Evolutionary conservation across 2,113 vertebrate genomes (phyloP), one percentile per base, ranked within the genome.

Genomic region (Perca schrenkii): DNA sequence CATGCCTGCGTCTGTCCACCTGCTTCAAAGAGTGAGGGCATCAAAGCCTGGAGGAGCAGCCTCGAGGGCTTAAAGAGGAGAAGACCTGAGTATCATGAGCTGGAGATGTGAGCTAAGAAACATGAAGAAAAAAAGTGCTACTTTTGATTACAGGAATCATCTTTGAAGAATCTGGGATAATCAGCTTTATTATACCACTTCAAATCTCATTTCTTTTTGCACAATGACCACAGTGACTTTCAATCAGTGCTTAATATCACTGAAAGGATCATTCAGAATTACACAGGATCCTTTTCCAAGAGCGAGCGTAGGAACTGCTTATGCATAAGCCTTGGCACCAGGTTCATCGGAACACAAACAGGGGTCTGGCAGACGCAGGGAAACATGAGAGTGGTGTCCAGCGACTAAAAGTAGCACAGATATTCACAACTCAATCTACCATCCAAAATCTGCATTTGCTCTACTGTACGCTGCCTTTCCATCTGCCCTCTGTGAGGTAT

Each of bases 361-460:
- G 86, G 86, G 84, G 56, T 89, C 91, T 93, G 88, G 92, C 92
- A 92, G 86, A 91, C 15, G 70, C 72, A 62, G 76, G 49, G 93
- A 93, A 94, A 93, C 89, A 89, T 91, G 93, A 94, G 92, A 91
- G 65, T 84, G 86, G 82, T 82, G 77, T 85, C 77, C 90, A 86
- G 90, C 40, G 72, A 91, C 91, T 94, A 94, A 92, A 95, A 94
- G 93, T 94, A 94, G 93, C 92, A 91, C 93, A 93, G 88, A 93
- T 89, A 92, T 93, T 94, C 88, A 91, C 92, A 94, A 94, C 83
- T 91, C 89, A 92, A 87, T 92, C 88, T 86, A 22, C 90, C 74
- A 76, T 88, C 85, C 86, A 87, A 84, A 86, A 68, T 88, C 73
- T 86, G 64, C 73, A 91, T 85, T 83, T 74, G 82, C 78, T 86